Evolutionary conservation across 1,140 invertebrate genomes (phyloP), one percentile per base, ranked within the genome.

Genomic region (Habropoda laboriosa): DNA sequence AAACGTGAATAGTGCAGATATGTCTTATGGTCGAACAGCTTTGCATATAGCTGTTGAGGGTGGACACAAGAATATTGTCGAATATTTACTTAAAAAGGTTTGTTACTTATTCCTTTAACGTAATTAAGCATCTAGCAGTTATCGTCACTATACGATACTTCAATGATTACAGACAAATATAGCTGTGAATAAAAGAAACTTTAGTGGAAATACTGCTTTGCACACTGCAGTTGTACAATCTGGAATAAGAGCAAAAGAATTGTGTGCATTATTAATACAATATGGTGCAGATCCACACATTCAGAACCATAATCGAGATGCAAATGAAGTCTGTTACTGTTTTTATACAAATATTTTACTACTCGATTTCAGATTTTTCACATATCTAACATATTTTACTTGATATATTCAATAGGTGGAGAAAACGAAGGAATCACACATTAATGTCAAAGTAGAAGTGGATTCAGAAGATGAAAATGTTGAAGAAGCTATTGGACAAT

Each of bases 21-120:
- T 84, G 75, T 94, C 92, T 24, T 94, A 93, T 72, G 94, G 94
- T n/a, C 93, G 93, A 57, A 95, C 94, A 61, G 93, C 92, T 0
- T 88, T 95, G 6, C 94, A 95, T 79, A 92, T 95, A 81, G 95
- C 94, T 3, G 92, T 95, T 1, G 92, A 94, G 83, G 89, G 91
- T 45, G 87, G 92, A 18, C 88, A 92, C 58, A 83, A 89, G 0
- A 90, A 94, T 7, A 90, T 95, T 12, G 90, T 95, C n/a, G 86
- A 92, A 45, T 94, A 92, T 72, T 90, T 95, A 53, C 79, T 95
- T 30, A 89, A 92, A 79, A 75, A 90, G 75, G 92, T 91, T 76
- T 47, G 47, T 80, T 58, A 35, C 27, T 82, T 51, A 83, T 75
- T 71, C 83, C 32, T 49, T 57, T 45, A 63, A 58, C 47, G 35